These are phyloP conservation scores for Tympanuchus pallidicinctus DNA, from an alignment of 2,113 vertebrate species.

Conservation along the genomic window DNA sequence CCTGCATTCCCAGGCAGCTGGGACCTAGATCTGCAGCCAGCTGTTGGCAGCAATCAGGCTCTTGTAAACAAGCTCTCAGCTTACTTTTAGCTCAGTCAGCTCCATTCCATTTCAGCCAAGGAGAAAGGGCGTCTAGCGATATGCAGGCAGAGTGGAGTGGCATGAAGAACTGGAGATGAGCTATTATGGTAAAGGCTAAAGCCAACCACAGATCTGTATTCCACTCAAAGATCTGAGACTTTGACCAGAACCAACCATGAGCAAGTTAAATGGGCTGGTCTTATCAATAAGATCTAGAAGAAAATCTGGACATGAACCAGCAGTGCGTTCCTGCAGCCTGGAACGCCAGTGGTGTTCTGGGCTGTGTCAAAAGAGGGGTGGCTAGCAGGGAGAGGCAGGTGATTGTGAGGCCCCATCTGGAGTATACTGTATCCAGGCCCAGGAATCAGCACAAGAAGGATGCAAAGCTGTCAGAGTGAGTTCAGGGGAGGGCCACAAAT, in stretches of 20 bases:
- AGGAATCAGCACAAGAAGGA: no score
- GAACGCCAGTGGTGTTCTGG: no score
- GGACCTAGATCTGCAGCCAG: constrained; percentile 44
- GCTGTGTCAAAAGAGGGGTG: no score
- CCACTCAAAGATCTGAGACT: background rate
- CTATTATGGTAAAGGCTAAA: background rate
- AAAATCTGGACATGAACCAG: background rate
- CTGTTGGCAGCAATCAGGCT: constrained; percentile 12
- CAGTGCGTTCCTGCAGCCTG: no score
- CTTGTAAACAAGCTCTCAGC: constrained; percentile 3
- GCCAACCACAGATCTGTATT: background rate
- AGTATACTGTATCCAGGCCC: no score
- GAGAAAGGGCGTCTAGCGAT: background rate
- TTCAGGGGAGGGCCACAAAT: no score
- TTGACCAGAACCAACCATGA: background rate
- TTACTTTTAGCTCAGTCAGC: background rate
- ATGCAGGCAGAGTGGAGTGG: background rate
- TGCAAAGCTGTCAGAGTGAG: no score
- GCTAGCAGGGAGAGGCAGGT: no score
- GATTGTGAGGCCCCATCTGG: no score
- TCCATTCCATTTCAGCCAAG: background rate
- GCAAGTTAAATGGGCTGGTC: background rate
- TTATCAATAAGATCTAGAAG: background rate
- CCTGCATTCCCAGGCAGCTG: constrained; percentile 56
- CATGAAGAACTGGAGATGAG: background rate